These are phyloP conservation scores for Eilema griseolum DNA, from an alignment of 2,888 invertebrate genomes.

Conservation along the genomic window DNA sequence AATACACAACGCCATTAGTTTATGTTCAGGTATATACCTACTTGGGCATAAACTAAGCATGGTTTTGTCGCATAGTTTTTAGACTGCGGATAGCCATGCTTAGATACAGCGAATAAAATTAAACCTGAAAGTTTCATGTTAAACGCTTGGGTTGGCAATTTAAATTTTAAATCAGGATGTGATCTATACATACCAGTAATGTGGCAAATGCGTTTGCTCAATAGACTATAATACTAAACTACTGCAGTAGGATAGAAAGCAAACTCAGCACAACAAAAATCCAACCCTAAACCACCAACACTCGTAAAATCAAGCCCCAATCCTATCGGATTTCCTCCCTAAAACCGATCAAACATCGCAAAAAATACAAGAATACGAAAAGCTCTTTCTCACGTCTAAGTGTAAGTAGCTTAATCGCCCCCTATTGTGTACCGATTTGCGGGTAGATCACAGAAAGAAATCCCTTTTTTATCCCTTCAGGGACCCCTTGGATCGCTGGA, in stretches of 20 bases:
- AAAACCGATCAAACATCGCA: slow-evolving; percentile 53
- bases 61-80: too few species aligned
- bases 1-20: too few species aligned
- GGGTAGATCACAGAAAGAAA: slow-evolving; percentile 79
- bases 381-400: slow-evolving; percentile 70
- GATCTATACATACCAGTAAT: too few species aligned
- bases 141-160: too few species aligned
- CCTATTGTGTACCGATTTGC: slow-evolving; percentile 76
- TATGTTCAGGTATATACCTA: too few species aligned
- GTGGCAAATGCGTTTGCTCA: too few species aligned
- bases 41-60: too few species aligned
- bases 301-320: slow-evolving; percentile 17
- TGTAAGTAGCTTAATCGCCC: slow-evolving; percentile 73
- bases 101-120: too few species aligned
- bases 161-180: too few species aligned
- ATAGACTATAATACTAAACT: too few species aligned
- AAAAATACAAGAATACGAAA: slow-evolving; percentile 49
- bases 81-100: too few species aligned
- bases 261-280: slow-evolving; percentile 8
- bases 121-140: too few species aligned
- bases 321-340: slow-evolving; percentile 35
- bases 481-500: slow-evolving; percentile 67
- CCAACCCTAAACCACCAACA: slow-evolving; percentile 14
- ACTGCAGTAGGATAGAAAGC: neutral
- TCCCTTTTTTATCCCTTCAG: slow-evolving; percentile 80